Evolutionary conservation across 2,797 vertebrate genomes (phyloP).

Genomic region (Chelmon rostratus): DNA sequence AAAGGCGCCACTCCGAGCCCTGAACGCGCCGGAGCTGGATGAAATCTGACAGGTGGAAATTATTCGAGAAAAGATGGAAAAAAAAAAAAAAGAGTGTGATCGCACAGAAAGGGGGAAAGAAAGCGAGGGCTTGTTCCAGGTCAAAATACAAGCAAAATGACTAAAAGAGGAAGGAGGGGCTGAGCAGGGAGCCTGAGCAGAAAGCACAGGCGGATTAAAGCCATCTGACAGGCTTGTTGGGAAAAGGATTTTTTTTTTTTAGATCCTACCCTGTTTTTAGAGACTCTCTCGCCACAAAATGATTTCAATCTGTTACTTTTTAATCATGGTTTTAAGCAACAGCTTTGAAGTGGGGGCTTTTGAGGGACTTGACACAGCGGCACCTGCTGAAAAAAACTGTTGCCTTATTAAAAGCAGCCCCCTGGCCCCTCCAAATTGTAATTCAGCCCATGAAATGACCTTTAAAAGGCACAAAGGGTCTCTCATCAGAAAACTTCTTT

Average conservation of each 20-base stretch:
- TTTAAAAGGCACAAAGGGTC: conserved; percentile 56
- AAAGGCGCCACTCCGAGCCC: conserved; percentile 6
- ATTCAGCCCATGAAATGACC: conserved; percentile 57
- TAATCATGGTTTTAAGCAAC: conserved; percentile 62
- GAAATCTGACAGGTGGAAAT: conserved; percentile 65
- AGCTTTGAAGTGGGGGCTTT: conserved; percentile 65
- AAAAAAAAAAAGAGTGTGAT: not conserved
- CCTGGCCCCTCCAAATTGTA: conserved; percentile 39
- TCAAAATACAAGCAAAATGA: conserved; percentile 30
- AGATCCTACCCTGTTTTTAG: not conserved
- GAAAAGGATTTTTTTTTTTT: conserved; percentile 6
- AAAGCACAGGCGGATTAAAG: conserved; percentile 23
- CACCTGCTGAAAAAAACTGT: conserved; percentile 55
- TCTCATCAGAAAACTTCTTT: conserved; percentile 45
- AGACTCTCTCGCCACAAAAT: conserved; percentile 30
- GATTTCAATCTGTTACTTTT: conserved; percentile 58
- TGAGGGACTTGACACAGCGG: conserved; percentile 45
- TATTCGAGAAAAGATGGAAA: conserved; percentile 42
- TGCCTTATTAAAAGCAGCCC: conserved; percentile 67
- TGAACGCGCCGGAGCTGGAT: conserved; percentile 31
- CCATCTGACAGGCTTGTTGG: conserved; percentile 31
- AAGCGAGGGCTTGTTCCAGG: conserved; percentile 25
- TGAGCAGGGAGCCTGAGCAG: conserved; percentile 15
- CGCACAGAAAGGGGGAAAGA: not conserved
- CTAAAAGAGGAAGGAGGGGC: conserved; percentile 24